Conservation (phyloP, 2,888 invertebrate species). For the Drosophila kambysellisi region DNA sequence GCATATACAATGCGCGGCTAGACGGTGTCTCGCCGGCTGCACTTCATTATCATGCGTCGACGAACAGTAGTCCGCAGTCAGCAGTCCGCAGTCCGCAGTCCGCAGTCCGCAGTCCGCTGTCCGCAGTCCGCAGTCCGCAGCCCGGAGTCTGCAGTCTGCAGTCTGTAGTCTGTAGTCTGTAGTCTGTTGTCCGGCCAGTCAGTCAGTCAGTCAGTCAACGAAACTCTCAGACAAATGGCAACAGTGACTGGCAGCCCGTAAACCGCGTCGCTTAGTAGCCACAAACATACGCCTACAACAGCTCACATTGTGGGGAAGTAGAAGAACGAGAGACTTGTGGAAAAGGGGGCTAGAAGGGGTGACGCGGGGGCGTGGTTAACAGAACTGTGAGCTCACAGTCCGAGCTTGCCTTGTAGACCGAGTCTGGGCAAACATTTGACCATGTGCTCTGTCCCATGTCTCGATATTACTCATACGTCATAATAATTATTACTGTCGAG, state of each 20-base stretch:
- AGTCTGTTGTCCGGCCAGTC: constrained; percentile 39
- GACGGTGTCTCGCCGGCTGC: constrained; percentile 84
- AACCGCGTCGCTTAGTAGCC: constrained; percentile 53
- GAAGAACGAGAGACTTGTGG: background rate
- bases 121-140: constrained; percentile 7
- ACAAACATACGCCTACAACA: constrained; percentile 70
- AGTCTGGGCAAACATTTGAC: constrained; percentile 62
- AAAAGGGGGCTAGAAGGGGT: background rate
- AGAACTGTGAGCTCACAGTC: constrained; percentile 26
- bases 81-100: constrained; percentile 46
- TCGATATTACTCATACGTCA: constrained; percentile 77
- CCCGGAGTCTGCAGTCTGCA: constrained; percentile 13
- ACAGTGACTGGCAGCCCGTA: constrained; percentile 42
- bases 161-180: constrained; percentile 1
- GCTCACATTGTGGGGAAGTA: constrained; percentile 53
- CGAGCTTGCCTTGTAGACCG: constrained; percentile 18
- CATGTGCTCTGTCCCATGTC: constrained; percentile 36
- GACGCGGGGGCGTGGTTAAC: background rate
- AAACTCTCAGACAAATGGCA: constrained; percentile 26
- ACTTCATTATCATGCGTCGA: constrained; percentile 82
- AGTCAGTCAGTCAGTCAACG: constrained; percentile 39
- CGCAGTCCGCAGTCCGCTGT: constrained; percentile 29
- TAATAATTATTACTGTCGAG: constrained; percentile 33
- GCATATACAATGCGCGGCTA: constrained; percentile 79
- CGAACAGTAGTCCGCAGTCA: constrained; percentile 61